Evolutionary conservation across 2,797 vertebrate genomes (phyloP).

Genomic region (Gallinago solitaria): DNA sequence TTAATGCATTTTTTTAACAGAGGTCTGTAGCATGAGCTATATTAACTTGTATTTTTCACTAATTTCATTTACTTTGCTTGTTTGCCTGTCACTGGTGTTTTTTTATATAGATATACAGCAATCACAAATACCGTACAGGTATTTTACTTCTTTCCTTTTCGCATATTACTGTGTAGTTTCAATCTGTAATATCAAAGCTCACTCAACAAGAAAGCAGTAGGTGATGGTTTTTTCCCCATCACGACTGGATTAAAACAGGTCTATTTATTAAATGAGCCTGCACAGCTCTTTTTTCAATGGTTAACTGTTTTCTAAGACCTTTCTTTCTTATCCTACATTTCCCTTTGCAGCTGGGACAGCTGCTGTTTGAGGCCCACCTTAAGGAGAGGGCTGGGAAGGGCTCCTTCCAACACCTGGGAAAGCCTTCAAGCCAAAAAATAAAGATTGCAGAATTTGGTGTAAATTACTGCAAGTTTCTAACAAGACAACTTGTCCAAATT

Average conservation of each 20-base stretch:
- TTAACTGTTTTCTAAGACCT: not conserved
- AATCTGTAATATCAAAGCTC: not conserved
- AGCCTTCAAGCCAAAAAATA: not conserved
- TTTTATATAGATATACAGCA: not conserved
- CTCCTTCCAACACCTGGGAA: not conserved
- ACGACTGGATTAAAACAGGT: not conserved
- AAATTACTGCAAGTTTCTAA: not conserved
- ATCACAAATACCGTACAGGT: not conserved
- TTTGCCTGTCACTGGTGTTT: not conserved
- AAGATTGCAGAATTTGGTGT: not conserved
- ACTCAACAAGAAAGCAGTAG: not conserved
- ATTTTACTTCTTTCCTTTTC: not conserved
- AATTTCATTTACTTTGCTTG: not conserved
- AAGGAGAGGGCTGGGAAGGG: not conserved
- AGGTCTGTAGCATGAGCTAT: not conserved
- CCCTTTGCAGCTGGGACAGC: not conserved
- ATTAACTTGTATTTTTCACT: not conserved
- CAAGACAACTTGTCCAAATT: not conserved
- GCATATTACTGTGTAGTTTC: not conserved
- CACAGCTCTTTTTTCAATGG: not conserved
- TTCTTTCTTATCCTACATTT: not conserved
- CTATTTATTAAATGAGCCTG: not conserved
- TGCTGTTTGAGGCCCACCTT: not conserved
- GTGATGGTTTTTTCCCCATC: accelerated
- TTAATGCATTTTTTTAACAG: not conserved